Conservation (phyloP, 2,113 vertebrate genomes). For the Macrotus californicus region DNA sequence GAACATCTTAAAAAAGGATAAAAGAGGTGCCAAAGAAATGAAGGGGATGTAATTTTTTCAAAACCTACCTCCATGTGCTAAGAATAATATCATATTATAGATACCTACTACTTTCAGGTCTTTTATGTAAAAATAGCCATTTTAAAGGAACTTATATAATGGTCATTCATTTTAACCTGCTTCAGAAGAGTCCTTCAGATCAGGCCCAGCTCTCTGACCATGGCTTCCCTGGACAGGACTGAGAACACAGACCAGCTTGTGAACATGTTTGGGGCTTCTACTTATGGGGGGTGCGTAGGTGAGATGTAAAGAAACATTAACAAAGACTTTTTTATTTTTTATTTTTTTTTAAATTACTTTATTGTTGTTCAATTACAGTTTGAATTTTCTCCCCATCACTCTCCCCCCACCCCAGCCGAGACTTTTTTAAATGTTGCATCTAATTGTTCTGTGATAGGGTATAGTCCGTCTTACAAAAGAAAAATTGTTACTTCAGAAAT, state of each 20-base stretch:
- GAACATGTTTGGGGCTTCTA: not conserved
- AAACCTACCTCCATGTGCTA: conserved; percentile 58
- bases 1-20: conserved; percentile 73
- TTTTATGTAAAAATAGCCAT: conserved; percentile 70
- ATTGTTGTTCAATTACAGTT: too few species aligned
- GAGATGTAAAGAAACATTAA: not conserved
- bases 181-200: not conserved
- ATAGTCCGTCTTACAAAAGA: not conserved
- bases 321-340: not conserved
- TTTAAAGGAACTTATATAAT: conserved; percentile 56
- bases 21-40: conserved; percentile 70
- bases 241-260: not conserved
- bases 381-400: too few species aligned
- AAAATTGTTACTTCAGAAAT: not conserved
- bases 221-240: not conserved
- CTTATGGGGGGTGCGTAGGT: not conserved
- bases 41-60: conserved; percentile 68
- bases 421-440: not conserved
- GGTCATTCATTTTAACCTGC: conserved; percentile 23
- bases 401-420: too few species aligned
- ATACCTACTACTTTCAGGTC: conserved; percentile 60
- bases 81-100: conserved; percentile 60
- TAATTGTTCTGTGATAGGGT: not conserved
- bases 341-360: too few species aligned
- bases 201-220: not conserved